Conservation (phyloP, 2,113 vertebrate species). For the Vireo altiloquus region DNA sequence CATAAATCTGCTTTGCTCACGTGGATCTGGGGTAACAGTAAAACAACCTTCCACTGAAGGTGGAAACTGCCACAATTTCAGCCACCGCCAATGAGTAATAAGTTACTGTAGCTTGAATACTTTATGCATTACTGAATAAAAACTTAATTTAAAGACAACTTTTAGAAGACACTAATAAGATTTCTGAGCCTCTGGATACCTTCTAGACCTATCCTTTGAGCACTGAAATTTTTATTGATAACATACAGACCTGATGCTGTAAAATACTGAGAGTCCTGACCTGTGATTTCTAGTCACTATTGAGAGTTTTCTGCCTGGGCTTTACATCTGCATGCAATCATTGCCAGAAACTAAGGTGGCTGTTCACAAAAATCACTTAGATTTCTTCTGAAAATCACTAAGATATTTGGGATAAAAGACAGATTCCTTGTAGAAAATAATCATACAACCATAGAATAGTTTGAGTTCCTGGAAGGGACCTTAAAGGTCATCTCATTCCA, state of each 20-base stretch:
- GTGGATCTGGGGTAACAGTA: not conserved
- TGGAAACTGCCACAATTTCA: conserved; percentile 3
- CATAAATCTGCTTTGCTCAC: not conserved
- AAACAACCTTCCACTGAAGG: not conserved
- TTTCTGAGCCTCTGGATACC: not conserved
- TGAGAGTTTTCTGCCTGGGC: not conserved
- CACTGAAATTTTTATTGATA: not conserved
- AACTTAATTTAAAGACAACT: not conserved
- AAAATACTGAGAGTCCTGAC: not conserved
- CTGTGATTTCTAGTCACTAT: not conserved
- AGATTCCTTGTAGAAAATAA: not conserved
- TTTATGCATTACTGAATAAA: not conserved
- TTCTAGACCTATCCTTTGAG: not conserved
- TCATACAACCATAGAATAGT: not conserved
- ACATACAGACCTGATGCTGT: not conserved
- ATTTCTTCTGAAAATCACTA: not conserved
- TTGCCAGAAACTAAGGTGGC: not conserved
- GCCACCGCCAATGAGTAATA: not conserved
- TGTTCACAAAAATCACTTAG: not conserved
- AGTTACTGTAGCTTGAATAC: not conserved
- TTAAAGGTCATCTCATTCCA: not conserved
- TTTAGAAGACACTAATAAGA: not conserved
- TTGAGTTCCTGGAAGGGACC: not conserved
- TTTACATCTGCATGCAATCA: not conserved
- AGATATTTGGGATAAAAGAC: not conserved